Evolutionary conservation across 2,888 invertebrate genomes (phyloP), one percentile per base, ranked within the genome.

Genomic region (Agriotes lineatus): DNA sequence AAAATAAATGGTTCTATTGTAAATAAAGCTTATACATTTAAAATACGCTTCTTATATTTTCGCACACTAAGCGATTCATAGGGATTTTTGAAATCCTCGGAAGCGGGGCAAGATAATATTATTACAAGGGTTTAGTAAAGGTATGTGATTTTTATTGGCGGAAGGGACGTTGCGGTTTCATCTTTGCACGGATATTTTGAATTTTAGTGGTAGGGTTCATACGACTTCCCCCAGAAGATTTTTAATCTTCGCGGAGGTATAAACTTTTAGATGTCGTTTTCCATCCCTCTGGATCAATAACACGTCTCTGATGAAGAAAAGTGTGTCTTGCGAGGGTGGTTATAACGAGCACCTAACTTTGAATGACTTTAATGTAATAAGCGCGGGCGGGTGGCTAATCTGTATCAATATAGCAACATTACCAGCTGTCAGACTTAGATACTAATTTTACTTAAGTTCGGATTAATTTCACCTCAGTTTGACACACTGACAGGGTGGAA

Each of bases 231-330:
- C 42, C 12, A 57, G 18, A 59, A 45, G 59, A 59, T 30, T 59
- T 59, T 59, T 59, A 59, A 59, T 59, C 59, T 59, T 59, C 45
- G 25, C 25, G n/a, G 19, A 18, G 57, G 42, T 33, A 59, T 59
- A 16, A 45, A 59, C 42, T 33, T 35, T 5, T 18, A 45, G 45
- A 30, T 45, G 45, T 45, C 45, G 45, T 45, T 39, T 20, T 12
- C 42, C 12, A 33, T 59, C 45, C 14, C 42, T 10, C 16, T 33
- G 44, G 59, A 59, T 59, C 59, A 59, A 59, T 59, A 59, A 19
- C 35, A 19, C 30, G 59, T 45, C 42, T 59, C 45, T 45, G 59
- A 59, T 59, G 59, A 59, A 44, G 45, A 45, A 59, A 45, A 45
- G 45, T 45, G 22, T 57, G 45, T 45, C 45, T 45, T 44, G 33